A percentile compares a stretch with the other conserved stretches of the same genome.
Conservation (phyloP, 2,888 invertebrate species). For the Fissipunctia ypsillon region DNA sequence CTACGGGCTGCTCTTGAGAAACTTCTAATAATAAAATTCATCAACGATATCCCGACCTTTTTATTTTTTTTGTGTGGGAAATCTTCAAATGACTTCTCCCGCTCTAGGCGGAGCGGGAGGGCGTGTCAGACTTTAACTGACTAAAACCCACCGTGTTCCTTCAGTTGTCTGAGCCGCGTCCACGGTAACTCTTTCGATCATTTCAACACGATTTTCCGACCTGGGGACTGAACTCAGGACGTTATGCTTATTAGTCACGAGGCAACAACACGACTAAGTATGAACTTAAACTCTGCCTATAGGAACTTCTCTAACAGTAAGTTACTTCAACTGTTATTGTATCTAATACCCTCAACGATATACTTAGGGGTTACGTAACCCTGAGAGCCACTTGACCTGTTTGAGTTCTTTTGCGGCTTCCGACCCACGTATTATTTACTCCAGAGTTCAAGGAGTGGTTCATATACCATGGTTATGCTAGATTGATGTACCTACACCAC, state of each 20-base stretch:
- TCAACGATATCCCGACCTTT: no score
- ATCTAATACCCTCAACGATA: constrained; percentile 28
- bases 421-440: neutral
- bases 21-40: neutral
- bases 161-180: no score
- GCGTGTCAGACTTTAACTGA: no score
- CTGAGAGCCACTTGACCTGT: constrained; percentile 36
- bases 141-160: no score
- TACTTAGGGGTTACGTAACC: constrained; percentile 24
- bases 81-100: no score
- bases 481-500: no score
- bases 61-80: no score
- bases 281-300: neutral
- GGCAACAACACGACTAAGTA: neutral
- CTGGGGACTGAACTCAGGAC: neutral
- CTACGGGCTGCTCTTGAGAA: neutral
- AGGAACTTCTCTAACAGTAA: constrained; percentile 4
- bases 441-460: neutral
- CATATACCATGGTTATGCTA: neutral
- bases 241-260: neutral
- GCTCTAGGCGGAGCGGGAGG: no score
- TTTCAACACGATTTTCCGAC: neutral
- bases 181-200: no score
- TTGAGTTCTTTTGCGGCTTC: constrained; percentile 24
- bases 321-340: constrained; percentile 33